phyloP scores from a whole-genome alignment of 2,113 vertebrate species.

The Alosa alosa region DNA sequence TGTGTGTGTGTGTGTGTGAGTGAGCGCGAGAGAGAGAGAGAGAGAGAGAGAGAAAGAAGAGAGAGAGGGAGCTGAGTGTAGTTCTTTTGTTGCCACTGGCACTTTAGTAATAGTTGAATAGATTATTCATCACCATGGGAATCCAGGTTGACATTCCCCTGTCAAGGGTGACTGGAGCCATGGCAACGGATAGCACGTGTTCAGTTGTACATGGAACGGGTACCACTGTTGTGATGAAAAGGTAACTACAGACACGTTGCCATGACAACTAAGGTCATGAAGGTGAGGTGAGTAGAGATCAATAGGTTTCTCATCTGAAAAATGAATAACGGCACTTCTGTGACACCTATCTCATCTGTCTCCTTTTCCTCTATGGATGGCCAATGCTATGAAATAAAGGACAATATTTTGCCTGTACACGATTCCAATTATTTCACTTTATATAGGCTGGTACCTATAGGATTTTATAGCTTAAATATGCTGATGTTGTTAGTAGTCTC shows the following conservation, averaged over 20 bases:
- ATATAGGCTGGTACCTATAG: too few relatives aligned
- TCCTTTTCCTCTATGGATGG: background rate
- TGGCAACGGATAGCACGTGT: conserved; percentile 7
- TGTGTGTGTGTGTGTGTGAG: background rate
- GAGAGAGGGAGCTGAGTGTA: background rate
- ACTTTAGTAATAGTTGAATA: conserved; percentile 1
- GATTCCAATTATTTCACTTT: too few relatives aligned
- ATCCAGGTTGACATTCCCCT: conserved; percentile 8
- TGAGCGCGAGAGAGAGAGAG: background rate
- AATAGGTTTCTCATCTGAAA: background rate
- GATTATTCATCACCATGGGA: conserved; percentile 18
- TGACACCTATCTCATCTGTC: background rate
- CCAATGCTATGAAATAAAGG: background rate
- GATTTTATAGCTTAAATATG: too few relatives aligned
- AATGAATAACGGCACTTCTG: background rate
- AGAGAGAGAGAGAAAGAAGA: background rate
- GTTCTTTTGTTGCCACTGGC: background rate
- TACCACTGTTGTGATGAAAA: conserved; percentile 7
- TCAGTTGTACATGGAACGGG: background rate
- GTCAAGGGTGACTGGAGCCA: conserved; percentile 5
- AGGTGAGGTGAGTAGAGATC: conserved; percentile 1
- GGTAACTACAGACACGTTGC: background rate
- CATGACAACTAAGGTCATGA: conserved; percentile 5
- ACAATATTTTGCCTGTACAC: background rate
- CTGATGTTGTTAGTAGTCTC: too few relatives aligned